Evolutionary conservation across 2,113 vertebrate species (phyloP), one percentile per base, ranked within the genome.

Genomic region (Urocitellus parryii): DNA sequence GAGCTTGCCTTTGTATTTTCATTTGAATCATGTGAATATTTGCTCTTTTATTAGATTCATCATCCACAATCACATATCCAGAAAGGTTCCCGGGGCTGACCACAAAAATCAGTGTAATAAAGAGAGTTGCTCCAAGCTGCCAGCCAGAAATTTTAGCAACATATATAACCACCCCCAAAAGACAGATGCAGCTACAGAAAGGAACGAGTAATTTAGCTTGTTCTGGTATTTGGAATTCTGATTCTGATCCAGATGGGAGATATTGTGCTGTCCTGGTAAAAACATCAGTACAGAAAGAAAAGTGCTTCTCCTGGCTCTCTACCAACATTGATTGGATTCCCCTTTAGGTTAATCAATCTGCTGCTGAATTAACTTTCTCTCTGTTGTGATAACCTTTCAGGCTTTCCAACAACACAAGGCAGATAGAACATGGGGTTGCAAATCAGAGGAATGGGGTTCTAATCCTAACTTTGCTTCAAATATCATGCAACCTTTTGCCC

Each of bases 311-410:
- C 58, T 37, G 84, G 67, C 83, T 58, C 29, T 73, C 58, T 13
- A 90, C 87, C 34, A 77, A 17, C 42, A 63, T 17, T 74, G 90
- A 96, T 91, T 90, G 97, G 84, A 92, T 92, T 95, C 56, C 72
- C 88, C 88, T 91, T 39, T 74, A 77, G 94, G 94, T 97, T 96
- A 96, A 92, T 95, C 90, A 92, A 24, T 94, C 84, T 94, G 73
- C 67, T 73, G 45, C 72, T 67, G 81, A 97, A 96, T 92, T 82
- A 93, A 82, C 73, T 87, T 93, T 63, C 78, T 80, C 86, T 94
- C 72, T 73, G 65, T 79, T 73, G 51, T 29, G 68, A 92, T 97
- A 95, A 96, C 85, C 82, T 94, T 86, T 70, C 56, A 5, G 51
- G 61, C 58, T 95, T 20, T 81, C 85, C 34, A 42, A 76, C 18